These are phyloP conservation scores for Steinernema feltiae DNA, from an alignment of 1,140 invertebrate species.

Conservation along the genomic window DNA sequence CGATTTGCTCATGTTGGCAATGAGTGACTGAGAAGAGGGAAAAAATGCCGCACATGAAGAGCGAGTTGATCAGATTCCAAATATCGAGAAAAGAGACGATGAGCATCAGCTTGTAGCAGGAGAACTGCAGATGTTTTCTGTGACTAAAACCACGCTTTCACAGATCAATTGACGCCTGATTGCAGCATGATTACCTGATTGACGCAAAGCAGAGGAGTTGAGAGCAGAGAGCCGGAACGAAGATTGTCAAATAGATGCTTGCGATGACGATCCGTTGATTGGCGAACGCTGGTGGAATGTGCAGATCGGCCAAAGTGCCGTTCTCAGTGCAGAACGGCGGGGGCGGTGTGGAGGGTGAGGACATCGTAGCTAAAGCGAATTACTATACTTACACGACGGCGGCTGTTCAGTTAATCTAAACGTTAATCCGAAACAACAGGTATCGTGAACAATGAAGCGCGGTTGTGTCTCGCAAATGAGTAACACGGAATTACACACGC, in stretches of 20 bases:
- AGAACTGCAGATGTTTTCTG: neutral
- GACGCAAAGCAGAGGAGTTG: neutral
- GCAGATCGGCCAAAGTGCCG: neutral
- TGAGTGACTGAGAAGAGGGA: neutral
- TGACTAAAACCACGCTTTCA: neutral
- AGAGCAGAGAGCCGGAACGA: neutral
- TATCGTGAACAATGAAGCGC: too few relatives aligned
- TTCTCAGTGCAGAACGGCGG: neutral
- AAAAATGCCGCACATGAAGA: neutral
- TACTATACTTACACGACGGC: too few relatives aligned
- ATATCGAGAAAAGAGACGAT: neutral
- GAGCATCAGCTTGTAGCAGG: neutral
- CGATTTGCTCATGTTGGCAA: neutral
- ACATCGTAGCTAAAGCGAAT: too few relatives aligned
- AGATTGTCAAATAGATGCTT: neutral
- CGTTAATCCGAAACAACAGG: too few relatives aligned
- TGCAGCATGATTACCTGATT: neutral
- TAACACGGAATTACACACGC: too few relatives aligned
- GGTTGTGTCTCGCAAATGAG: too few relatives aligned
- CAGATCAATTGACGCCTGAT: neutral
- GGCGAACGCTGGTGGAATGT: neutral
- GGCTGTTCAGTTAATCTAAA: too few relatives aligned
- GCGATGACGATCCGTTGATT: neutral
- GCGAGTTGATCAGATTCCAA: neutral
- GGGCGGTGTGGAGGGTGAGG: too few relatives aligned